These are phyloP conservation scores for Marasmarcha lunaedactyla DNA, from an alignment of 2,888 invertebrate genomes.

Conservation along the genomic window DNA sequence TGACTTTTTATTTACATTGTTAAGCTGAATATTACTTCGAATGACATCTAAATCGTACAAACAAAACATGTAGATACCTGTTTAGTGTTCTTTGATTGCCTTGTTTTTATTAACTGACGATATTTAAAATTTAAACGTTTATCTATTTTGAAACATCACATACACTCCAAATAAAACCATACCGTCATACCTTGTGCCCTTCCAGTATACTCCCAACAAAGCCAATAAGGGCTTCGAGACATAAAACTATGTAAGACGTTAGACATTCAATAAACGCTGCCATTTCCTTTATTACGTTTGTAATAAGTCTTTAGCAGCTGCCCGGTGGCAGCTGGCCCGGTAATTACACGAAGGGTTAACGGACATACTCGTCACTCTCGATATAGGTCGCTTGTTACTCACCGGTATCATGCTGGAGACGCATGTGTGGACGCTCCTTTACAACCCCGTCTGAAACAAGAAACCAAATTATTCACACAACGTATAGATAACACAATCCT, in stretches of 20 bases:
- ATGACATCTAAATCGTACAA: too few species aligned
- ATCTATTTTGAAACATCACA: too few species aligned
- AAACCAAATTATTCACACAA: constrained; percentile 9
- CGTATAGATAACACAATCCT: neutral
- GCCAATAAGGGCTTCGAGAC: too few species aligned
- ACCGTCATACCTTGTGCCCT: too few species aligned
- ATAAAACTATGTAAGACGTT: constrained; percentile 7
- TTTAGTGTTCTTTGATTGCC: too few species aligned
- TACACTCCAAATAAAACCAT: too few species aligned
- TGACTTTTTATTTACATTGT: too few species aligned
- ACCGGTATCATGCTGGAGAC: constrained; percentile 63
- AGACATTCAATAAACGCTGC: constrained; percentile 30
- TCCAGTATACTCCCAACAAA: too few species aligned
- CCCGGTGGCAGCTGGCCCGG: constrained; percentile 32
- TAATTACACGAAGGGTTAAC: constrained; percentile 30
- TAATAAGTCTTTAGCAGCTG: constrained; percentile 38
- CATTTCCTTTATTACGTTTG: constrained; percentile 37
- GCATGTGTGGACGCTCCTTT: constrained; percentile 51
- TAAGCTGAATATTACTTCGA: too few species aligned
- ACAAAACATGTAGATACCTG: too few species aligned
- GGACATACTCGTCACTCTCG: neutral
- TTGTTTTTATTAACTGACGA: too few species aligned
- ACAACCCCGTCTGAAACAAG: constrained; percentile 37
- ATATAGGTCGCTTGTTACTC: constrained; percentile 19
- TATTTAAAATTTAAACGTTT: too few species aligned